Conservation (phyloP, 2,888 invertebrate genomes). For the Pseudolycoriella hygida region DNA sequence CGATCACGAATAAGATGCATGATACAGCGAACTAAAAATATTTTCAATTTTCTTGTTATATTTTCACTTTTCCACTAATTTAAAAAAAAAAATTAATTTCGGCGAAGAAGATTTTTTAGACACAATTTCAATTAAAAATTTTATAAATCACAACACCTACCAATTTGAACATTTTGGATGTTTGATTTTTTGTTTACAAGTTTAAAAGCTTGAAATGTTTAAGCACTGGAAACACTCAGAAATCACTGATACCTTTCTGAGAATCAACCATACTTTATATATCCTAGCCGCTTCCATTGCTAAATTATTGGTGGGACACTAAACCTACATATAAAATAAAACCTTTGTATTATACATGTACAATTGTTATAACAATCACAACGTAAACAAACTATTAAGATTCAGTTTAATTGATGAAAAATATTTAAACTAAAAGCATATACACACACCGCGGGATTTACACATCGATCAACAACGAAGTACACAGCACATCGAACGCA, state of each 20-base stretch:
- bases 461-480: too few species aligned
- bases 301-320: too few species aligned
- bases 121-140: neutral
- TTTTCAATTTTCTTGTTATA: too few species aligned
- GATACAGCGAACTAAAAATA: conserved; percentile 21
- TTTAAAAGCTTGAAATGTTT: neutral
- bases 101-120: too few species aligned
- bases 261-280: neutral
- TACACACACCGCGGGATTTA: too few species aligned
- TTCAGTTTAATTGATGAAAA: too few species aligned
- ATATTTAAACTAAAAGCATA: too few species aligned
- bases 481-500: too few species aligned
- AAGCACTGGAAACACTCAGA: conserved; percentile 6
- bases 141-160: conserved; percentile 9
- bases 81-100: neutral
- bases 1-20: conserved; percentile 27
- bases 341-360: too few species aligned
- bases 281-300: neutral
- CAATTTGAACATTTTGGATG: conserved; percentile 14
- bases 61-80: neutral
- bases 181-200: neutral
- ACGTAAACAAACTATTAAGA: too few species aligned
- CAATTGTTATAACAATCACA: too few species aligned
- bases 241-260: conserved; percentile 7
- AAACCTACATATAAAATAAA: too few species aligned